Evolutionary conservation across 2,888 invertebrate genomes (phyloP), one percentile per base, ranked within the genome.

Genomic region (Watsonalla cultraria): DNA sequence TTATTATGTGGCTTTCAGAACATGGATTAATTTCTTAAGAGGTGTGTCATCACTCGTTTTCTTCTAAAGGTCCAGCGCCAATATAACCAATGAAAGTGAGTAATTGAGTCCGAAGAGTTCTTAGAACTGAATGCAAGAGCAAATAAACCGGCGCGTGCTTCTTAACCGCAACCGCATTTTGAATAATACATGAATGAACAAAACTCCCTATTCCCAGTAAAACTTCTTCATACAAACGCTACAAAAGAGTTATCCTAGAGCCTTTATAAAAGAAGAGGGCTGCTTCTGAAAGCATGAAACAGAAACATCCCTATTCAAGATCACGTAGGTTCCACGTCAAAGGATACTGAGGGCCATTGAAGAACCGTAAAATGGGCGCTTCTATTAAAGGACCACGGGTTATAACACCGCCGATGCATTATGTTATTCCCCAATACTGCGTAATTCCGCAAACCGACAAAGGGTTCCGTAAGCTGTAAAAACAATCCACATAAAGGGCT

Each of bases 401-500:
- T 74, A 76, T 66, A 75, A 74, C 71, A 69, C 72, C 67, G 68
- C 64, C 69, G 62, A 58, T 64, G 70, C 72, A 77, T 80, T 78
- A 77, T 81, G 72, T 68, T 65, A 59, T 72, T 72, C 67, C 72
- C 70, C 70, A 64, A 74, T 70, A 68, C 59, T 68, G 65, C 67
- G 74, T 75, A 72, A 78, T 78, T 76, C 81, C 72, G 73, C 78
- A 72, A 80, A 79, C 83, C 86, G 87, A 90, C 90, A 90, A 90
- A 89, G 86, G 85, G 84, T 82, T 84, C 66, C 64, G 74, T 80
- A 86, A 86, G 88, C 87, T 90, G 90, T 89, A 90, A 89, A 89
- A 90, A 90, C 89, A 90, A 86, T 84, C 82, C 76, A 59, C 66
- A 78, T 66, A 74, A 82, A 74, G 71, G 69, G 68, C 72, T 68